phyloP scores from a whole-genome alignment of 2,888 invertebrate genomes.

The Mimachlamys varia region DNA sequence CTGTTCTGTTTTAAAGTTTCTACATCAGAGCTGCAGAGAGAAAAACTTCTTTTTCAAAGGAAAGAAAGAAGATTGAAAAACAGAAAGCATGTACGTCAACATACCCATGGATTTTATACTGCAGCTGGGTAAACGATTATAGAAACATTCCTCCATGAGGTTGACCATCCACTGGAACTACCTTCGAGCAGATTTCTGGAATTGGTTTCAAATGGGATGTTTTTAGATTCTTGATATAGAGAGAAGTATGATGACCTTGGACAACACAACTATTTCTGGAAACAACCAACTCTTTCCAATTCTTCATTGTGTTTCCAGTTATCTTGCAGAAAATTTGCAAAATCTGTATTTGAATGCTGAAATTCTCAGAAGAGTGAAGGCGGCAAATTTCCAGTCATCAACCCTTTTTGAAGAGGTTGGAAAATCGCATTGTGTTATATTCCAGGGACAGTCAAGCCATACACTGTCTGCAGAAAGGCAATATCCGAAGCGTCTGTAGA shows the following conservation, averaged over 20 bases:
- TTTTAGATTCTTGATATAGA: not conserved
- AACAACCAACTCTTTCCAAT: not conserved
- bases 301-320: not conserved
- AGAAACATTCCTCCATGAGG: not conserved
- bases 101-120: not conserved
- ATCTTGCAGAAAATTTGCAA: not conserved
- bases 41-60: not conserved
- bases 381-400: not conserved
- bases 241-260: not conserved
- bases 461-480: not conserved
- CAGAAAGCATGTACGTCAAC: not conserved
- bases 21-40: not conserved
- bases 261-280: not conserved
- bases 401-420: not conserved
- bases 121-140: not conserved
- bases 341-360: not conserved
- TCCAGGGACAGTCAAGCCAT: not conserved
- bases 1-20: not conserved
- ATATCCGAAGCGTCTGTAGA: not conserved
- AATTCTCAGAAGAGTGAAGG: not conserved
- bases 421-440: not conserved
- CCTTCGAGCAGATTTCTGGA: not conserved
- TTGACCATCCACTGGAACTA: not conserved
- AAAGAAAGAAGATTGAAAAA: not conserved
- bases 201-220: not conserved